Evolutionary conservation across 2,797 vertebrate genomes (phyloP), one percentile per base, ranked within the genome.

Genomic region (Myotis myotis): DNA sequence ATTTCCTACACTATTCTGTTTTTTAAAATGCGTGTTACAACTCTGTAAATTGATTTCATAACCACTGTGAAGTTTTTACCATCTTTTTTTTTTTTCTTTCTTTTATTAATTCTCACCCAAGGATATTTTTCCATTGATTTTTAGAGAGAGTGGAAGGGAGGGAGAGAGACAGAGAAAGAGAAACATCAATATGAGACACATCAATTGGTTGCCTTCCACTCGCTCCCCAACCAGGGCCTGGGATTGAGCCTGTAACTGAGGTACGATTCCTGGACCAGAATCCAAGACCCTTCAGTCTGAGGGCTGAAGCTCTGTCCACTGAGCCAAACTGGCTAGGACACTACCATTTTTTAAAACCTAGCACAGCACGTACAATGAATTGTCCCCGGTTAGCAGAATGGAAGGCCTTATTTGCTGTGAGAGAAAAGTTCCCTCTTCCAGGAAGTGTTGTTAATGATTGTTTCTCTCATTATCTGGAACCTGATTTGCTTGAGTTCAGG

Each of bases 381-480:
- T 53, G 16, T 41, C 28, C 72, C 5, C 5, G 1, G 8, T 57
- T 20, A 30, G 25, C 17, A 51, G 6, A 79, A 17, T 64, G 6
- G 47, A 51, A 51, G 6, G 12, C 36, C 62, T 49, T n/a, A 8
- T 17, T 53, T 47, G 13, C 51, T 38, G 87, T 78, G 7, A 3
- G 2, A 87, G 47, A 87, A 90, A 64, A 83, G 30, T 33, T 66
- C 20, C 15, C 1, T 68, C 68, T 96, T 87, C 64, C n/a, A 15
- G 5, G 12, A 91, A 72, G 72, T 36, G 13, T 78, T 3, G 0
- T 79, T 84, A 86, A 0, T 80, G 79, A 49, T 36, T 30, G 16
- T 74, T 64, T 85, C 23, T 87, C 12, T 80, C 47, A 19, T 19
- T 19, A 28, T 12, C 33, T 44, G 30, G 64, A 55, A 33, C 1